Evolutionary conservation across 2,113 vertebrate genomes (phyloP).

Genomic region (Aptenodytes patagonicus): DNA sequence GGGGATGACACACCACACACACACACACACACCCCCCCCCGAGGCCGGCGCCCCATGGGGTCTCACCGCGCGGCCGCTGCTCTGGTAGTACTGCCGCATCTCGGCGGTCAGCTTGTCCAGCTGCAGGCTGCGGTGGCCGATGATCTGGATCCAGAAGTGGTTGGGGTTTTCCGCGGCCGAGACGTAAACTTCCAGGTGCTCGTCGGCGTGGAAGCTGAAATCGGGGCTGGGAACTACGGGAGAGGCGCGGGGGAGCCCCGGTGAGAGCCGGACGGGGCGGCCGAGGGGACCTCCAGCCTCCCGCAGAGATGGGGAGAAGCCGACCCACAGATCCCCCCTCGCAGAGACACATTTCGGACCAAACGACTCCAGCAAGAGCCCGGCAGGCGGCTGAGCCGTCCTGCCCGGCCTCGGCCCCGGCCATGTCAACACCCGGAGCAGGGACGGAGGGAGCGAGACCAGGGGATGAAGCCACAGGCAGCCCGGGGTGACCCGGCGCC

Average conservation of each 20-base stretch:
- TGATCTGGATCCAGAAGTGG: constrained; percentile 93
- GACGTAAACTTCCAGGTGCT: constrained; percentile 89
- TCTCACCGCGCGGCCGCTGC: constrained; percentile 61
- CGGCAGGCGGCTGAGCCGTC: background rate
- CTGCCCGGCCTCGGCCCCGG: background rate
- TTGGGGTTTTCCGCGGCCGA: constrained; percentile 84
- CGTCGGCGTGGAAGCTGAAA: constrained; percentile 85
- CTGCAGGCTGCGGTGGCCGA: constrained; percentile 84
- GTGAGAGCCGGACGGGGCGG: accelerated
- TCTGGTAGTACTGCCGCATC: constrained; percentile 83
- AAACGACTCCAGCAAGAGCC: background rate
- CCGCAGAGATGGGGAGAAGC: background rate
- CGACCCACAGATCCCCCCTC: background rate
- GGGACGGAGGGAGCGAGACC: background rate
- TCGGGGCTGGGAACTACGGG: constrained; percentile 88
- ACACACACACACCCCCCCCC: no score
- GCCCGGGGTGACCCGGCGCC: background rate
- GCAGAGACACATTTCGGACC: background rate
- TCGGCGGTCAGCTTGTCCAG: constrained; percentile 85
- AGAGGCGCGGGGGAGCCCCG: accelerated
- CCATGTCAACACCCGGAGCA: accelerated
- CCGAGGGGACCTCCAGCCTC: background rate
- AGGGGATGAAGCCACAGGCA: background rate
- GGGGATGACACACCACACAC: no score
- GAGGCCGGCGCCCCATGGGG: accelerated